Base-by-base conservation (phyloP, 2,888 invertebrate species). In the Aphodius granarius region DNA sequence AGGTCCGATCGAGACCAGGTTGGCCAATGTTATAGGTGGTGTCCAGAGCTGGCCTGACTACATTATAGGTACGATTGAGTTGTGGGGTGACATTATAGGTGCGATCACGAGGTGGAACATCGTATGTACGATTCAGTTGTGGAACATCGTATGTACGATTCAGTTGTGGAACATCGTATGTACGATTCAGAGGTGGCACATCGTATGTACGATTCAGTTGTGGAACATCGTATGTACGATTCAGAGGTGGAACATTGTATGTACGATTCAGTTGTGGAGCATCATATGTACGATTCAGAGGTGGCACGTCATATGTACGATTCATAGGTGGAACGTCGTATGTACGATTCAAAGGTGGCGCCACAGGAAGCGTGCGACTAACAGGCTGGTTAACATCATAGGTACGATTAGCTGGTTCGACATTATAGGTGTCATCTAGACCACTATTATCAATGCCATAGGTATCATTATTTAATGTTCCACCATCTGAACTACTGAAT, bases 111-210 rank as follows among this genome's bases (percentile, higher is more conserved):
- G 66, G 23, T 23, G 23, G 66, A 17, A 66, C 19, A 66, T 66
- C 18, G 18, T 15, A 66, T 15, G 66, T 66, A 4, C 66, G 66
- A 66, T 66, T 18, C 15, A 20, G 66, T 66, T 66, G 17, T 15
- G 66, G 66, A 18, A 66, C 17, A 66, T 66, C 18, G 18, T 20
- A 66, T 20, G 66, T 66, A 18, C 66, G 66, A 66, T 66, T 19
- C 2, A 21, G 5, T 0, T 3, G 5, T 66, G 66, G 66, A 18
- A 23, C 23, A 23, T 23, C 9, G 9, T 23, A 23, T 4, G 23
- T 23, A 23, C 23, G 23, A 23, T 23, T 18, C 4, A 16, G 17
- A 65, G n/a, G 9, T 19, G 65, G n/a, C 65, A 6, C n/a, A 15
- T 17, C 65, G n/a, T n/a, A n/a, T n/a, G n/a, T n/a, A n/a, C n/a